A percentile compares a stretch with the other conserved stretches of the same genome.
Evolutionary conservation across 2,797 vertebrate genomes (phyloP).

Genomic region (Discoglossus pictus): DNA sequence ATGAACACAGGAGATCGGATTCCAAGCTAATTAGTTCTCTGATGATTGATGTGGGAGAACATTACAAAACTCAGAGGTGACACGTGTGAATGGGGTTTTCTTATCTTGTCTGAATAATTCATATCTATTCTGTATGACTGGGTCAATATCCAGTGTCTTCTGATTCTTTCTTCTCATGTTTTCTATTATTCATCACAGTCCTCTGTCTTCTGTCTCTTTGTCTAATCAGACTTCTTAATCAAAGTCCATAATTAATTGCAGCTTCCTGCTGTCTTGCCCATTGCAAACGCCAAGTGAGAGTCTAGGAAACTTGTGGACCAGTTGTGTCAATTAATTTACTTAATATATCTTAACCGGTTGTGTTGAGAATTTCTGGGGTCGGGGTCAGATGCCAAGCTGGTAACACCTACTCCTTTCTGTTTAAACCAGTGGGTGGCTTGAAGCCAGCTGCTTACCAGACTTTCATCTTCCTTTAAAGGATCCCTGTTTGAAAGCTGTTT

Average conservation of each 20-base stretch:
- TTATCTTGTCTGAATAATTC: constrained; percentile 65
- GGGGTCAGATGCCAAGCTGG: too few species aligned
- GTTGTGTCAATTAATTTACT: too few species aligned
- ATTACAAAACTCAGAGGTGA: not conserved
- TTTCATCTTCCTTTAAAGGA: too few species aligned
- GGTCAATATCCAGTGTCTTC: constrained; percentile 56
- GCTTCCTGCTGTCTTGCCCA: not conserved
- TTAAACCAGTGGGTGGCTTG: too few species aligned
- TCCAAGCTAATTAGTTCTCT: constrained; percentile 51
- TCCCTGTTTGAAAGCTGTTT: too few species aligned
- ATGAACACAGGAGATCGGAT: constrained; percentile 21
- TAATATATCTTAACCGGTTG: too few species aligned
- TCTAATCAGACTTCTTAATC: constrained; percentile 2
- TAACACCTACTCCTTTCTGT: too few species aligned
- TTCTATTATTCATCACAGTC: constrained; percentile 22
- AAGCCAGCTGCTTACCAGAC: too few species aligned
- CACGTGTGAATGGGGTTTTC: constrained; percentile 25
- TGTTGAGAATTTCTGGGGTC: too few species aligned
- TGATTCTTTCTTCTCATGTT: not conserved
- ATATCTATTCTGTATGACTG: constrained; percentile 43
- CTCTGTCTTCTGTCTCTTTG: not conserved
- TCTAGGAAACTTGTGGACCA: not conserved
- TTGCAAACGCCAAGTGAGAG: not conserved
- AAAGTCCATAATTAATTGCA: constrained; percentile 15
- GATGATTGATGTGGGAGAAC: constrained; percentile 30